Evolutionary conservation across 2,113 vertebrate species (phyloP).

Genomic region (Ameiurus melas): DNA sequence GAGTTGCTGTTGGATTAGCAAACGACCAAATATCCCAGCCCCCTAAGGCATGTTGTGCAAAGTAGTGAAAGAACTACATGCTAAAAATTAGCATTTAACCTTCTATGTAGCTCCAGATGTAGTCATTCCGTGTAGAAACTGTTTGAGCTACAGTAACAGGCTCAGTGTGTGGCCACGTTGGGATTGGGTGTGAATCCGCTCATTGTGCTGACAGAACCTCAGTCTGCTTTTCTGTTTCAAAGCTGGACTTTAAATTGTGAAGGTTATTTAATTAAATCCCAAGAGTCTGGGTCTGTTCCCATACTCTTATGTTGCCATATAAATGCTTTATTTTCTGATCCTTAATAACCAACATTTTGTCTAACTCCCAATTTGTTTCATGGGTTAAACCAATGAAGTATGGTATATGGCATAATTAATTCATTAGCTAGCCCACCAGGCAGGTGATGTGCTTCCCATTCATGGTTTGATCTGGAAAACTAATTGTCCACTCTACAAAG

Average conservation of each 20-base stretch:
- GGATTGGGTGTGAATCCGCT: neutral
- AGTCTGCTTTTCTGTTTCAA: neutral
- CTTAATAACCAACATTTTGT: neutral
- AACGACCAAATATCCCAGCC: slow-evolving; percentile 38
- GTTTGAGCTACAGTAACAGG: neutral
- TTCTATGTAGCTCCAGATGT: neutral
- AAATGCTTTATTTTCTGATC: neutral
- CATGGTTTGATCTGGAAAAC: neutral
- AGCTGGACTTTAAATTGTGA: neutral
- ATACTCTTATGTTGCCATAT: neutral
- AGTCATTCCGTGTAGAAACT: neutral
- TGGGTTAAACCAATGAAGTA: neutral
- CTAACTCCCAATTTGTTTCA: neutral
- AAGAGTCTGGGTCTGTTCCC: neutral
- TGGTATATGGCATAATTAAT: neutral
- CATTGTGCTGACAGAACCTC: neutral
- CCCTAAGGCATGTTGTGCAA: neutral
- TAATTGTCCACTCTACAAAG: neutral
- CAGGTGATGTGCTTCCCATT: neutral
- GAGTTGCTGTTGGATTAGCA: slow-evolving; percentile 16
- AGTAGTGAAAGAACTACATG: neutral
- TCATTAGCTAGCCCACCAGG: neutral
- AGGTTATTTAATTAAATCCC: neutral
- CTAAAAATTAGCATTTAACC: neutral
- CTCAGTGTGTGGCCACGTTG: neutral